A percentile compares a stretch with the other conserved stretches of the same genome.
phyloP scores from a whole-genome alignment of 2,113 vertebrate genomes.

The Enhydra lutris region DNA sequence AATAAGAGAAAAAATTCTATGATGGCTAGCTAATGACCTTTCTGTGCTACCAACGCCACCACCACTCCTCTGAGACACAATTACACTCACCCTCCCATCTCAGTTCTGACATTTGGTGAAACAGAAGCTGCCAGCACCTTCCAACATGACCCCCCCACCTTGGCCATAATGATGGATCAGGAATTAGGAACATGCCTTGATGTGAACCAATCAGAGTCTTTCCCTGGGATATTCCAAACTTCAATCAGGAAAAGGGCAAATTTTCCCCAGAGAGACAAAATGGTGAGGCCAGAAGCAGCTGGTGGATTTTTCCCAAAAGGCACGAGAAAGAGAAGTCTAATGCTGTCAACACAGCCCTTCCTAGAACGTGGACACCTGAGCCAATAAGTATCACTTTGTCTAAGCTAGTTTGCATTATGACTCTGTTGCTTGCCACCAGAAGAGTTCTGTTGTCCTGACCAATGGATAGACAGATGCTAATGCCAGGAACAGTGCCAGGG shows the following conservation, averaged over 20 bases:
- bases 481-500: not conserved
- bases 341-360: not conserved
- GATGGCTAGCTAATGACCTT: not conserved
- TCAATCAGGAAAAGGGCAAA: not conserved
- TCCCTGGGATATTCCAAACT: not conserved
- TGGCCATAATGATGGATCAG: not conserved
- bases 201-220: not conserved
- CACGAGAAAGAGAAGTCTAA: not conserved
- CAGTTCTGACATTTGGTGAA: not conserved
- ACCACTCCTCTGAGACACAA: not conserved
- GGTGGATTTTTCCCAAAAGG: not conserved
- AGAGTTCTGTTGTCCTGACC: slow-evolving; percentile 5
- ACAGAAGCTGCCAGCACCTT: not conserved
- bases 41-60: not conserved
- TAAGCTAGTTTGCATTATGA: not conserved
- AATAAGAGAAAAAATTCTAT: not conserved
- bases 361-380: not conserved
- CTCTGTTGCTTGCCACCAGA: not conserved
- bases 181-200: not conserved
- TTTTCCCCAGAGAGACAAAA: not conserved
- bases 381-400: not conserved
- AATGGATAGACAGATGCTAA: not conserved
- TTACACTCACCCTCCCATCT: not conserved
- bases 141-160: not conserved
- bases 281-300: not conserved